A percentile compares a stretch with the other conserved stretches of the same genome.
These are phyloP conservation scores for Lutjanus erythropterus DNA, from an alignment of 2,113 vertebrate species.

Conservation along the genomic window DNA sequence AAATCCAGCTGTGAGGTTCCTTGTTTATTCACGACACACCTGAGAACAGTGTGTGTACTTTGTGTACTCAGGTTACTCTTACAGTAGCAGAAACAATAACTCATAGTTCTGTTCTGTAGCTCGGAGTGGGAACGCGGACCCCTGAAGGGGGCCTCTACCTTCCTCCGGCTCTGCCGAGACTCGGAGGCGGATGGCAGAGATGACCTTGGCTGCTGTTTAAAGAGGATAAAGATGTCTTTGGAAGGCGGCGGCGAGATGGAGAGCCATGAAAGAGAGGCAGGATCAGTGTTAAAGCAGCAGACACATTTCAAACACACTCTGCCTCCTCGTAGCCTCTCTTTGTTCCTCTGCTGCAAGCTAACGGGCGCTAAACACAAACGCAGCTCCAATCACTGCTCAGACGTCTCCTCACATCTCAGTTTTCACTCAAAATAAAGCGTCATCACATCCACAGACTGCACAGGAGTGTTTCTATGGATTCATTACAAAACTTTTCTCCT, in stretches of 20 bases:
- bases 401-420: background rate
- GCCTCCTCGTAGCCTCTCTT: conserved; percentile 15
- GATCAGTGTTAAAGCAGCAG: conserved; percentile 18
- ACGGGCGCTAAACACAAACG: background rate
- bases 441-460: no score
- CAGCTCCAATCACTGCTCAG: background rate
- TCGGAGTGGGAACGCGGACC: conserved; percentile 10
- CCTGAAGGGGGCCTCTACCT: conserved; percentile 30
- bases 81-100: no score
- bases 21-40: no score
- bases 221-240: conserved; percentile 47
- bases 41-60: background rate
- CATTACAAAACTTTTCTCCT: no score
- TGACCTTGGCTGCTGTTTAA: conserved; percentile 60
- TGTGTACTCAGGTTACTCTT: background rate
- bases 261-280: conserved; percentile 41
- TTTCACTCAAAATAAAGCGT: background rate
- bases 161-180: conserved; percentile 33
- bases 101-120: background rate
- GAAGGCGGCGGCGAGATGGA: conserved; percentile 23
- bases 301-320: conserved; percentile 10
- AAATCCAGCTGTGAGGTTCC: background rate
- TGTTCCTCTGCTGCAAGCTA: conserved; percentile 32
- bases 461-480: background rate
- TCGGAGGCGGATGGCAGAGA: conserved; percentile 15